These are phyloP conservation scores for Calliopsis andreniformis DNA, from an alignment of 1,140 invertebrate species.

Conservation along the genomic window DNA sequence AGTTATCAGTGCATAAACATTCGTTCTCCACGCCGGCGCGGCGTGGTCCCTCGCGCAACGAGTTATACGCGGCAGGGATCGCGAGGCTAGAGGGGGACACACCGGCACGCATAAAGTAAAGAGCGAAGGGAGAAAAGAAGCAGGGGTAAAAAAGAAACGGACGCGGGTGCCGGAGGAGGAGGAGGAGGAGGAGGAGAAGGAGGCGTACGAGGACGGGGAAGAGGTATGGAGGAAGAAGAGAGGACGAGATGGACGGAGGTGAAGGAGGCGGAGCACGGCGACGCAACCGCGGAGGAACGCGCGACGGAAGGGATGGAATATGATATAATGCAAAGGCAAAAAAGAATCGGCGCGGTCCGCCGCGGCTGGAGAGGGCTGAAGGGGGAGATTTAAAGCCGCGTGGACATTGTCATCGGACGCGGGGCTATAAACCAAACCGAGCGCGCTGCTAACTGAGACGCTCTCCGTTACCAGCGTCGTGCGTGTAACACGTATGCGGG, in stretches of 20 bases:
- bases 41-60: constrained; percentile 53
- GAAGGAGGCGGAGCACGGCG: constrained; percentile 47
- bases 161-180: constrained; percentile 18
- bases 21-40: constrained; percentile 64
- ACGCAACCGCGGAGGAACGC: constrained; percentile 53
- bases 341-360: constrained; percentile 50
- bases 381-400: constrained; percentile 70
- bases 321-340: constrained; percentile 71
- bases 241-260: constrained; percentile 29
- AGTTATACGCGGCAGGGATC: constrained; percentile 67
- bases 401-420: constrained; percentile 73
- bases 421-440: constrained; percentile 69
- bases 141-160: not conserved
- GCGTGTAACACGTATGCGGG: constrained; percentile 57
- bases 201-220: constrained; percentile 3
- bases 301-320: constrained; percentile 72
- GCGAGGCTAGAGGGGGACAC: constrained; percentile 38
- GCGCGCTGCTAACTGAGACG: constrained; percentile 65
- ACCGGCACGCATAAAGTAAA: constrained; percentile 63
- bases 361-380: constrained; percentile 42
- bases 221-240: not conserved
- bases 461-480: constrained; percentile 43
- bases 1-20: constrained; percentile 73
- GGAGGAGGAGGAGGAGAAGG: constrained; percentile 8
- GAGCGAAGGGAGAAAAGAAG: constrained; percentile 11